Conservation (phyloP, 64 coral and sea anemone species). For the Platygyra sinensis region DNA sequence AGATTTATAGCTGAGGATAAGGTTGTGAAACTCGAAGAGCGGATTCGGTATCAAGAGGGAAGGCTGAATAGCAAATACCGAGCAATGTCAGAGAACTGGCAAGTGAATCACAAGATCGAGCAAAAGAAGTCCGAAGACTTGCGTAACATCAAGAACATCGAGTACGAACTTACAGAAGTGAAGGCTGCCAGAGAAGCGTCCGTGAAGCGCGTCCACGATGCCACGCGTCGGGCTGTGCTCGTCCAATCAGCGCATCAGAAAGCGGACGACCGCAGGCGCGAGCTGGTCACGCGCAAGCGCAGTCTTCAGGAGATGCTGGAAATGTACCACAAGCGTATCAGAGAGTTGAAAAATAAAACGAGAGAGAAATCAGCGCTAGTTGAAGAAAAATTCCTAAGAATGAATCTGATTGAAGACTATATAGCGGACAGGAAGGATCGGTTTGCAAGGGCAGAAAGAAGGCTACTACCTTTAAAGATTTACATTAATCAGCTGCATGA, state of each 20-base stretch:
- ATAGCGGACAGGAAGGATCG: slow-evolving; percentile 55
- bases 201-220: slow-evolving; percentile 47
- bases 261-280: slow-evolving; percentile 44
- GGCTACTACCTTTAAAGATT: slow-evolving; percentile 71
- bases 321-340: slow-evolving; percentile 64
- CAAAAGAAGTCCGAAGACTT: slow-evolving; percentile 49
- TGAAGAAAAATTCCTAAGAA: slow-evolving; percentile 41
- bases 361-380: slow-evolving; percentile 15
- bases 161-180: slow-evolving; percentile 80
- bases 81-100: slow-evolving; percentile 43
- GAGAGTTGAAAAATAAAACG: slow-evolving; percentile 17
- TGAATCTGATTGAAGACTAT: slow-evolving; percentile 61
- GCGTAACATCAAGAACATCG: slow-evolving; percentile 65
- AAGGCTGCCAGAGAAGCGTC: slow-evolving; percentile 66
- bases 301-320: slow-evolving; percentile 66
- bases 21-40: slow-evolving; percentile 55
- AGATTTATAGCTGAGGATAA: slow-evolving; percentile 65
- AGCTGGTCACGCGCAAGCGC: slow-evolving; percentile 29
- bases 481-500: slow-evolving; percentile 76
- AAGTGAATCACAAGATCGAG: slow-evolving; percentile 37
- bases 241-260: slow-evolving; percentile 58
- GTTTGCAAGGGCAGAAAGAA: slow-evolving; percentile 59
- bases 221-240: slow-evolving; percentile 19
- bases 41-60: slow-evolving; percentile 43
- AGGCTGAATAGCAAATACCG: slow-evolving; percentile 32